phyloP scores from a whole-genome alignment of 2,888 invertebrate species.

The Liopterus haemorrhoidalis region DNA sequence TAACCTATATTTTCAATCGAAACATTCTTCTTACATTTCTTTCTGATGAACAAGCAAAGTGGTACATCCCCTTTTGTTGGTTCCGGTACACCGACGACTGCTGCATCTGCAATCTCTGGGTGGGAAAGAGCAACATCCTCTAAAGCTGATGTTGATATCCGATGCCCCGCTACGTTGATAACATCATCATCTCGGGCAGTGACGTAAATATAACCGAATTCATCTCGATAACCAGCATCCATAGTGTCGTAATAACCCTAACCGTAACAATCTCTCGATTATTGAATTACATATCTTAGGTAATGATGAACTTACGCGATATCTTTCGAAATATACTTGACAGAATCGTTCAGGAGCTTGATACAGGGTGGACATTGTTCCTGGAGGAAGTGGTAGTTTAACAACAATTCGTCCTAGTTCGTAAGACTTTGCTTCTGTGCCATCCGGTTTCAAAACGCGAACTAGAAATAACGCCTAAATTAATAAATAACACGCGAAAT shows the following conservation, averaged over 20 bases:
- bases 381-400: constrained; percentile 85
- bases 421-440: constrained; percentile 58
- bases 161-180: constrained; percentile 91
- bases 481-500: background rate
- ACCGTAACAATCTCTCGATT: constrained; percentile 15
- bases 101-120: constrained; percentile 76
- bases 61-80: constrained; percentile 86
- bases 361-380: constrained; percentile 78
- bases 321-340: constrained; percentile 74
- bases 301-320: constrained; percentile 58
- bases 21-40: constrained; percentile 48
- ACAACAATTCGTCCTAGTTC: constrained; percentile 80
- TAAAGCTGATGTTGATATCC: constrained; percentile 80
- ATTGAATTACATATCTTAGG: background rate
- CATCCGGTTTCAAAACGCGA: constrained; percentile 61
- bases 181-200: constrained; percentile 90
- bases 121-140: constrained; percentile 89
- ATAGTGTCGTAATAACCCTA: constrained; percentile 91
- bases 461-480: constrained; percentile 46
- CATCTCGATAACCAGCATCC: constrained; percentile 86
- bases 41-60: constrained; percentile 76
- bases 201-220: constrained; percentile 79
- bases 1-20: background rate
- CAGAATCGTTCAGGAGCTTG: constrained; percentile 73
- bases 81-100: constrained; percentile 87